Percentiles rank a stretch among this genome's conserved stretches.
Evolutionary conservation across 2,888 invertebrate species (phyloP).

Genomic region (Dascillus cervinus): DNA sequence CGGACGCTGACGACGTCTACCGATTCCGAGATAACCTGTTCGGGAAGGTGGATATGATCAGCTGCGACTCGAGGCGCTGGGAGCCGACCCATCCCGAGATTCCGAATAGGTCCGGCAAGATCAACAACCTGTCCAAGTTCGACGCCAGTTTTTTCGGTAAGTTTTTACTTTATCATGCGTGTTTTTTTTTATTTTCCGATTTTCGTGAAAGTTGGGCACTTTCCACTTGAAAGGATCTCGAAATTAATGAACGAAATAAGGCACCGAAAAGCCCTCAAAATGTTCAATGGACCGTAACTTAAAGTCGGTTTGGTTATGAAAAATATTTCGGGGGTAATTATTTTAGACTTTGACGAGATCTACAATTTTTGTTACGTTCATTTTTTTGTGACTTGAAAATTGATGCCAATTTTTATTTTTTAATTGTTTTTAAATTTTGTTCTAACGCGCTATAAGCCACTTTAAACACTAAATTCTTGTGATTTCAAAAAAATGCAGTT

Average conservation of each 20-base stretch:
- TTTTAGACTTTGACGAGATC: no score
- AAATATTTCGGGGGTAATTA: no score
- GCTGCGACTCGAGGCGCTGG: slow-evolving; percentile 74
- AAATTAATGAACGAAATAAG: no score
- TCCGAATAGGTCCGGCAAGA: slow-evolving; percentile 59
- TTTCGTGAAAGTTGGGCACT: no score
- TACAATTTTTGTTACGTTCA: no score
- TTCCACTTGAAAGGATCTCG: no score
- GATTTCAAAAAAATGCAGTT: no score
- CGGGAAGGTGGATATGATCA: slow-evolving; percentile 76
- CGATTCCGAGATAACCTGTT: slow-evolving; percentile 64
- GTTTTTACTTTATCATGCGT: slow-evolving; percentile 14
- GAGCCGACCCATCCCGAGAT: slow-evolving; percentile 53
- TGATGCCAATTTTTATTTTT: not conserved
- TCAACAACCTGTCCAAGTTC: slow-evolving; percentile 46
- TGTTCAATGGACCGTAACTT: no score
- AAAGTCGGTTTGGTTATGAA: no score
- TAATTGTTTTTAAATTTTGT: not conserved
- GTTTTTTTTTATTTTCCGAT: no score
- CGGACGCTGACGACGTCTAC: slow-evolving; percentile 65
- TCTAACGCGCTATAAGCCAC: not conserved
- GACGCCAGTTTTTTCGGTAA: slow-evolving; percentile 50
- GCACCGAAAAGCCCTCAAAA: no score
- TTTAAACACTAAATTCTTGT: not conserved
- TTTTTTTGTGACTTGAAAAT: no score